These are phyloP conservation scores for Austrofundulus limnaeus DNA, from an alignment of 2,113 vertebrate species.

Conservation along the genomic window DNA sequence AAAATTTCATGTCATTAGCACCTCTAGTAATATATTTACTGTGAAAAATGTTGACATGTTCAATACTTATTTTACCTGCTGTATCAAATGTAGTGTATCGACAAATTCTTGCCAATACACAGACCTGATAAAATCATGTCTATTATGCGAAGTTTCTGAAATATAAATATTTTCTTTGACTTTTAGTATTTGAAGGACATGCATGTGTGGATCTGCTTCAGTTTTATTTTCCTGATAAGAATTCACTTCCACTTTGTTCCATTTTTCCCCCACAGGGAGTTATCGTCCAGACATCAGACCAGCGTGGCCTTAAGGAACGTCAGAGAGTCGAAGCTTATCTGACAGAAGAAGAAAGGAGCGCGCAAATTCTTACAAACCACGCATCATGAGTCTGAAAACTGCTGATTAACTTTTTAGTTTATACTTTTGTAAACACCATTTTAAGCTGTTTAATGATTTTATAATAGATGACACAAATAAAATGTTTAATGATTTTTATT, in stretches of 20 bases:
- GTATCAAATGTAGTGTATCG: too few relatives aligned
- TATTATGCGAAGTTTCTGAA: too few relatives aligned
- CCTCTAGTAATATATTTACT: too few relatives aligned
- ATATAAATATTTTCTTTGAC: too few relatives aligned
- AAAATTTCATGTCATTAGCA: too few relatives aligned
- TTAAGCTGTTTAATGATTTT: neutral
- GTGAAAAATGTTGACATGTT: too few relatives aligned
- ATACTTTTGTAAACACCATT: neutral
- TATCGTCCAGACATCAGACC: conserved; percentile 59
- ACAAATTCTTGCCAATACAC: too few relatives aligned
- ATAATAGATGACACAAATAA: conserved; percentile 60
- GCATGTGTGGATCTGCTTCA: too few relatives aligned
- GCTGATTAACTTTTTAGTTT: neutral
- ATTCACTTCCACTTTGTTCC: neutral
- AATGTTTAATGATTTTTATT: conserved; percentile 46
- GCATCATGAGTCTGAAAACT: neutral
- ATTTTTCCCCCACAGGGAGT: conserved; percentile 46
- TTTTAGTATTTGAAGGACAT: too few relatives aligned
- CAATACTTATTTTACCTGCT: too few relatives aligned
- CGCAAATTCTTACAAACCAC: too few relatives aligned
- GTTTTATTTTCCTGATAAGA: neutral
- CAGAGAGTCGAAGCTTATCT: conserved; percentile 58
- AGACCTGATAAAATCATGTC: too few relatives aligned
- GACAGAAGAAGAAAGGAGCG: neutral
- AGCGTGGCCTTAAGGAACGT: conserved; percentile 27